Conservation (phyloP, 1,140 invertebrate genomes). For the Anastrepha obliqua region DNA sequence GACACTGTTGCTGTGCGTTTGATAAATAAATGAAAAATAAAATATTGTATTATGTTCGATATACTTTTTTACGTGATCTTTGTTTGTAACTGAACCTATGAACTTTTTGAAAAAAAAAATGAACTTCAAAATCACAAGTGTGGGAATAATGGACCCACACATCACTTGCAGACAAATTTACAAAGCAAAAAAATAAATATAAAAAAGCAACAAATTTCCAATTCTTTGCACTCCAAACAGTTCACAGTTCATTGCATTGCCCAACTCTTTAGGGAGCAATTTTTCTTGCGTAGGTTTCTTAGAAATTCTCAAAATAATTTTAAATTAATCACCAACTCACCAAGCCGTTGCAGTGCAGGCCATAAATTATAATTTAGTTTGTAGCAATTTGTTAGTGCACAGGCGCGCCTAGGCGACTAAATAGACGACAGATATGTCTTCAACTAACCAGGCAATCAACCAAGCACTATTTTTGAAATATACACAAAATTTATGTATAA, state of each 20-base stretch:
- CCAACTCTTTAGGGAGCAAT: slow-evolving; percentile 39
- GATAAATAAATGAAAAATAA: too few species aligned
- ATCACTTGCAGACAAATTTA: neutral
- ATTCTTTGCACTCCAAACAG: neutral
- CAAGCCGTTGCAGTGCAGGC: neutral
- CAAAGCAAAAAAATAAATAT: neutral
- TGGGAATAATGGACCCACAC: neutral
- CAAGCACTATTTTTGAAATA: neutral
- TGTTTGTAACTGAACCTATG: too few species aligned
- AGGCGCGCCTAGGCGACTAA: neutral
- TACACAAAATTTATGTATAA: neutral
- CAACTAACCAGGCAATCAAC: neutral
- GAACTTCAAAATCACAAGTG: neutral
- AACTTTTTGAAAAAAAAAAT: neutral
- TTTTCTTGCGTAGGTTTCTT: neutral
- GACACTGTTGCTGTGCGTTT: neutral
- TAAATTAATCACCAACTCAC: slow-evolving; percentile 30
- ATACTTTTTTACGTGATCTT: too few species aligned
- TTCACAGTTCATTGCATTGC: neutral
- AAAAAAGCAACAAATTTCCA: too few species aligned
- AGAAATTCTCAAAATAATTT: slow-evolving; percentile 43
- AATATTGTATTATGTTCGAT: too few species aligned
- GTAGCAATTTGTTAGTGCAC: slow-evolving; percentile 31
- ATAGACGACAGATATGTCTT: slow-evolving; percentile 31
- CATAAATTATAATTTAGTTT: slow-evolving; percentile 50